Base-by-base conservation (phyloP, 2,888 invertebrate species). In the Drosophila rubida region DNA sequence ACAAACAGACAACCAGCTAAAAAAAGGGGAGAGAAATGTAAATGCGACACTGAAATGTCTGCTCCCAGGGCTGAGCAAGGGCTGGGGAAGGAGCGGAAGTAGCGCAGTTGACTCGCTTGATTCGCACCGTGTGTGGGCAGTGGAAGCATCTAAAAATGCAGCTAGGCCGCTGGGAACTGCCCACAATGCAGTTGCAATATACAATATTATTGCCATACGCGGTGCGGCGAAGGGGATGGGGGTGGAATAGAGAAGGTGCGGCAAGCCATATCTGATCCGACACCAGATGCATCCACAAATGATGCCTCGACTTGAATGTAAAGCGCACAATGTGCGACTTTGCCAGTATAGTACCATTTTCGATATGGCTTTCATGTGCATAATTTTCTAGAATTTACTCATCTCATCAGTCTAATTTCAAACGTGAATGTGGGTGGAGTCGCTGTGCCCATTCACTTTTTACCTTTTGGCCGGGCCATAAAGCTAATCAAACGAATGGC, bases 401-500 rank as follows among this genome's bases (percentile, higher is more conserved):
- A 14, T 67, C 62, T 69, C 63, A 79, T 79, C 83, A 79, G 61
- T 53, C 63, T 68, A 69, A 79, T 82, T 82, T 63, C 50, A 53
- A 53, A 75, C 59, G 48, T 32, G 32, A 53, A 53, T 59, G 44
- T 62, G 16, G 16, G 44, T 62, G 16, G 16, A 16, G 14, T 32
- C 22, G 14, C n/a, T 55, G 44, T 19, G 14, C 23, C 35, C 23
- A 44, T 42, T 22, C 23, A 16, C 50, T 25, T 16, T 41, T 35
- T 22, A 13, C 23, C 23, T 8, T 9, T 45, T 37, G 13, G 19
- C 9, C 58, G 30, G 13, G 13, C 42, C 58, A 46, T 55, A 68
- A 80, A 87, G 46, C 80, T 84, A 84, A 84, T 84, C 84, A 84
- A 85, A 62, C 67, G 78, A 82, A 87, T 82, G 67, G 48, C 45